Conservation (phyloP, 2,888 invertebrate genomes). For the Heliothis peltigera region DNA sequence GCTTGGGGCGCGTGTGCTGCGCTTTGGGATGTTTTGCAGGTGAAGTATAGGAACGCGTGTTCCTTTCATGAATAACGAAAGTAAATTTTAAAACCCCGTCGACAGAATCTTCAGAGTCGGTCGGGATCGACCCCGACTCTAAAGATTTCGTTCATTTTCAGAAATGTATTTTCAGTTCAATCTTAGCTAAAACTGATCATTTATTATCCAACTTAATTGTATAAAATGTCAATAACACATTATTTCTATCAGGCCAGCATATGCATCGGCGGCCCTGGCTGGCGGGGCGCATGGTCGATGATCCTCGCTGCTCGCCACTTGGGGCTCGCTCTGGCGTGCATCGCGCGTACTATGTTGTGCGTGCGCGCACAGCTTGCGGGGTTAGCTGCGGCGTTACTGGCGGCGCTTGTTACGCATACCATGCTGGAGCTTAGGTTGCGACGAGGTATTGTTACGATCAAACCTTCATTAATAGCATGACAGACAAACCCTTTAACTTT, state of each 20-base stretch:
- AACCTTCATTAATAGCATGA: no score
- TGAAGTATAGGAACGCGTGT: no score
- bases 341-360: slow-evolving; percentile 91
- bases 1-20: slow-evolving; percentile 97
- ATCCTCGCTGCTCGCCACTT: slow-evolving; percentile 82
- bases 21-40: slow-evolving; percentile 94
- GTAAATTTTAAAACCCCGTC: no score
- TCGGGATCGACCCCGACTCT: no score
- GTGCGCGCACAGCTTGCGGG: slow-evolving; percentile 83
- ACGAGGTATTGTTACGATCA: slow-evolving; percentile 59
- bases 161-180: no score
- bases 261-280: slow-evolving; percentile 88
- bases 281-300: slow-evolving; percentile 89
- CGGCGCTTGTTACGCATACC: slow-evolving; percentile 79
- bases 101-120: no score
- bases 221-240: neutral
- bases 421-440: slow-evolving; percentile 77
- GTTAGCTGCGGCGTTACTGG: slow-evolving; percentile 82
- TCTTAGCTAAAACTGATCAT: no score
- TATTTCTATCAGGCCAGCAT: slow-evolving; percentile 71
- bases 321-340: slow-evolving; percentile 91
- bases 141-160: no score
- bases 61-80: no score
- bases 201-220: no score
- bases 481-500: no score